A percentile compares a stretch with the other conserved stretches of the same genome.
Evolutionary conservation across 2,888 invertebrate genomes (phyloP).

Genomic region (Diogma glabrata): DNA sequence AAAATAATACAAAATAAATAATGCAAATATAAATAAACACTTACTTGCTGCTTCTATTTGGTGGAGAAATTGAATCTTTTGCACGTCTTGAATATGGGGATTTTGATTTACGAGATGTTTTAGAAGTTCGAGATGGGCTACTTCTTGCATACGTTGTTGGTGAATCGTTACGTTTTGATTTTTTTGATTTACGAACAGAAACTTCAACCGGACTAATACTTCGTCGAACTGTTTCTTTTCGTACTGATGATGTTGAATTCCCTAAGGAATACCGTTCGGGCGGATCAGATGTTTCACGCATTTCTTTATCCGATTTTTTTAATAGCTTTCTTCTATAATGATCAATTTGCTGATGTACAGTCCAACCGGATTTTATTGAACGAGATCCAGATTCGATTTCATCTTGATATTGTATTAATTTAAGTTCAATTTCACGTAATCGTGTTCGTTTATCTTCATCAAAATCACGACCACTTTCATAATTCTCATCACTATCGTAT

Average conservation of each 20-base stretch:
- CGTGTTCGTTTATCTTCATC: slow-evolving; percentile 60
- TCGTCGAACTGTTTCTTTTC: slow-evolving; percentile 22
- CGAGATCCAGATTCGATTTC: slow-evolving; percentile 81
- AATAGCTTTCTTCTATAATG: slow-evolving; percentile 83
- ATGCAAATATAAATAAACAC: too few species aligned
- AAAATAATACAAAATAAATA: too few species aligned
- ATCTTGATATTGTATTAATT: slow-evolving; percentile 91
- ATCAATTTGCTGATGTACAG: slow-evolving; percentile 71
- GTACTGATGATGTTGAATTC: slow-evolving; percentile 16
- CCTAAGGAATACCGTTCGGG: slow-evolving; percentile 19
- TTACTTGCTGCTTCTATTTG: slow-evolving; percentile 14
- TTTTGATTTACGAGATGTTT: slow-evolving; percentile 35
- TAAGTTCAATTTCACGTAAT: slow-evolving; percentile 86
- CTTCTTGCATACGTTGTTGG: slow-evolving; percentile 26
- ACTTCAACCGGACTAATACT: slow-evolving; percentile 22
- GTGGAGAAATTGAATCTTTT: slow-evolving; percentile 32
- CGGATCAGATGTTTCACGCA: slow-evolving; percentile 15
- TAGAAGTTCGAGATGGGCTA: slow-evolving; percentile 7
- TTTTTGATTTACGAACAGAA: slow-evolving; percentile 17
- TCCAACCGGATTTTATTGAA: slow-evolving; percentile 59
- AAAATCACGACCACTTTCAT: slow-evolving; percentile 38
- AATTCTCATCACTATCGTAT: slow-evolving; percentile 30
- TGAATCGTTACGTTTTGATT: slow-evolving; percentile 24
- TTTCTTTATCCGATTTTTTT: slow-evolving; percentile 38
- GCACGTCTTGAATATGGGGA: slow-evolving; percentile 35